These are phyloP conservation scores for Diadumene lineata DNA, from an alignment of 92 coral and sea anemone genomes.

Conservation along the genomic window DNA sequence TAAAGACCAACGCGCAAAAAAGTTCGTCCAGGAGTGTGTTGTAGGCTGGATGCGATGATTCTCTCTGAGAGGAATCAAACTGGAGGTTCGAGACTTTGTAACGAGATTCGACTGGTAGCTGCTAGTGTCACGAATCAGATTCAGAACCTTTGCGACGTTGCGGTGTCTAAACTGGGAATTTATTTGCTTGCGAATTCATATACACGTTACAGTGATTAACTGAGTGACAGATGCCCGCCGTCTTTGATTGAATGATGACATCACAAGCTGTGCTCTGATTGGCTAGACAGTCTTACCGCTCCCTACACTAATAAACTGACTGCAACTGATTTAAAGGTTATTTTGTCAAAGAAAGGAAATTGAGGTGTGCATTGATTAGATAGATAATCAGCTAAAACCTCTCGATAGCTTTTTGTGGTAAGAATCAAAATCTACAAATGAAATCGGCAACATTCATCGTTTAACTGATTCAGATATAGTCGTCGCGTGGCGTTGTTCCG, in stretches of 20 bases:
- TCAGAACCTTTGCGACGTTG: slow-evolving; percentile 4
- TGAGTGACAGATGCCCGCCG: slow-evolving; percentile 44
- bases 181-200: slow-evolving; percentile 31
- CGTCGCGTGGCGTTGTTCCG: neutral
- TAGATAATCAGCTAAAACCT: slow-evolving; percentile 46
- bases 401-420: slow-evolving; percentile 33
- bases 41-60: no score
- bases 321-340: slow-evolving; percentile 61
- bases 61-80: no score
- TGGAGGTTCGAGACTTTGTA: neutral
- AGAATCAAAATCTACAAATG: slow-evolving; percentile 38
- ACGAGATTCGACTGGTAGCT: neutral
- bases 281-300: slow-evolving; percentile 25
- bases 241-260: slow-evolving; percentile 52
- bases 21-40: neutral
- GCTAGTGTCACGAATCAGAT: slow-evolving; percentile 11
- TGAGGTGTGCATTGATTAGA: slow-evolving; percentile 55
- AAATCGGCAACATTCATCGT: slow-evolving; percentile 24
- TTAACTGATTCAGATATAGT: slow-evolving; percentile 9
- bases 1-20: neutral
- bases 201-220: slow-evolving; percentile 57
- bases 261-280: slow-evolving; percentile 38
- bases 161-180: slow-evolving; percentile 36
- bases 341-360: slow-evolving; percentile 59
- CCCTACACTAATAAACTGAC: slow-evolving; percentile 49